Evolutionary conservation across 2,113 vertebrate genomes (phyloP), one percentile per base, ranked within the genome.

Genomic region (Lepus europaeus): DNA sequence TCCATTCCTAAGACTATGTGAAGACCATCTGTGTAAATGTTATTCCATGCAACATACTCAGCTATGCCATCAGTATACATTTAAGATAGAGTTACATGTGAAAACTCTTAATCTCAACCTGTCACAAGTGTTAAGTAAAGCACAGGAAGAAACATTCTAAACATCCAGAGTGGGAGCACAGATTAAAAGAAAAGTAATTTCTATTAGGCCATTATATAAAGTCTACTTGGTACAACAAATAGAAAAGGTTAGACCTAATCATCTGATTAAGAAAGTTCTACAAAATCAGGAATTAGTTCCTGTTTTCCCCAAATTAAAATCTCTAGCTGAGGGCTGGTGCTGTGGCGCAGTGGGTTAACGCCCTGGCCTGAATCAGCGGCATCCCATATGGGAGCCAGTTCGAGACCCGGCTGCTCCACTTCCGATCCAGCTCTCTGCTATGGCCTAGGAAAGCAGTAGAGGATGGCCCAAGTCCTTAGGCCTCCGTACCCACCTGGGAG

Each of bases 81-180:
- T 61, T 49, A 78, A 87, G 33, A 64, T 29, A 82, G 14, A 87
- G 11, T 72, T 70, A 74, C 14, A 20, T 7, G 39, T 63, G 51
- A 77, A 90, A 82, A 84, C 61, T 81, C 56, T 70, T 84, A 84
- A 74, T 61, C 16, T 92, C 56, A 70, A 16, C 53, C 76, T 61
- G 49, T 36, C 36, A 51, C 1, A 79, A 94, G 25, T 29, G 64
- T 49, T 84, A 94, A 82, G 70, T 66, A 51, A 88, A n/a, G 17
- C 31, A 39, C 68, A 68, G 53, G 13, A 84, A 49, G 74, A 77
- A 69, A 61, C 39, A 90, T 61, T 76, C 9, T 56, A 87, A 79
- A 23, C 45, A 82, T 85, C 13, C n/a, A 53, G 12, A 51, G 9
- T 5, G 23, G 27, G 33, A 77, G 25, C 39, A 49, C 3, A 59